phyloP scores from a whole-genome alignment of 2,797 vertebrate genomes.

The Lates japonicus region DNA sequence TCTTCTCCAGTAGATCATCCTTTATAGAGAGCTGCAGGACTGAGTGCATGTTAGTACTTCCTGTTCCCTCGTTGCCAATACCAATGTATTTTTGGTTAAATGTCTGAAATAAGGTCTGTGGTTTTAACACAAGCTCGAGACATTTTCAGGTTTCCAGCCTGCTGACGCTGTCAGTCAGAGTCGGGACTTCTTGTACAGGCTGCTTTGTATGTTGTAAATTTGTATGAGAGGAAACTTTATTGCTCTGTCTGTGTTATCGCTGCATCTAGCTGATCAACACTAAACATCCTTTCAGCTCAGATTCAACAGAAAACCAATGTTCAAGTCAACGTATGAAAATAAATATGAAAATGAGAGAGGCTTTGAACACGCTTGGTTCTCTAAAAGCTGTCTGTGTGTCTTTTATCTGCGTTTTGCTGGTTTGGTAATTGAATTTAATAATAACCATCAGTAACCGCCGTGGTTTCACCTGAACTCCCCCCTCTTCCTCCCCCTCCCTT shows the following conservation, averaged over 20 bases:
- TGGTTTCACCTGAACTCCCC: constrained; percentile 30
- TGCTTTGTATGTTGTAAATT: no score
- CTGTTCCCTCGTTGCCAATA: no score
- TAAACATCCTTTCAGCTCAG: not conserved
- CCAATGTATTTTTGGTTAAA: no score
- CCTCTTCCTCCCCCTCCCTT: constrained; percentile 3
- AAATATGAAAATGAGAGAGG: not conserved
- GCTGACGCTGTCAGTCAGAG: no score
- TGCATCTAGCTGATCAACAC: not conserved
- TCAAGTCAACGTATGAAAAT: not conserved
- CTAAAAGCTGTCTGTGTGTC: not conserved
- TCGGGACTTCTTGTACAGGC: no score
- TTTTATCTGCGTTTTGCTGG: not conserved
- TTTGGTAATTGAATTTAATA: constrained; percentile 36
- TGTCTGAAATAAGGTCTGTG: no score
- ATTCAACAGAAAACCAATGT: not conserved
- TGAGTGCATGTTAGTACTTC: no score
- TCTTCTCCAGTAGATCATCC: no score
- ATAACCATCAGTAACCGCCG: not conserved
- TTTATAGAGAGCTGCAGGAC: no score
- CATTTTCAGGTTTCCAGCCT: no score
- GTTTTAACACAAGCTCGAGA: no score
- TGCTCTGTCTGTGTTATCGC: not conserved
- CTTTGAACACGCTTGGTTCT: not conserved
- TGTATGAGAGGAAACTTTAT: not conserved